phyloP scores from a whole-genome alignment of 2,797 vertebrate genomes.

The Lutjanus argentimaculatus region DNA sequence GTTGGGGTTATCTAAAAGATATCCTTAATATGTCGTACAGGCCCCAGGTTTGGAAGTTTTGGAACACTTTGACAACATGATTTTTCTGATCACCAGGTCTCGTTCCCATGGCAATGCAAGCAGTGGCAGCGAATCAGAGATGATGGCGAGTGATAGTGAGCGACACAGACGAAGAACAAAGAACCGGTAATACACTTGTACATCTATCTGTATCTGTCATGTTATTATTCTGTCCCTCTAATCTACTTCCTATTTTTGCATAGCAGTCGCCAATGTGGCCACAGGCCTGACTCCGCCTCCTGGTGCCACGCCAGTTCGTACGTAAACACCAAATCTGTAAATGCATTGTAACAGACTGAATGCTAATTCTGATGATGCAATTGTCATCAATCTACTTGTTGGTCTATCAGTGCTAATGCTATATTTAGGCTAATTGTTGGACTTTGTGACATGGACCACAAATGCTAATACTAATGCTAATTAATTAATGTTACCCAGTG shows the following conservation, averaged over 20 bases:
- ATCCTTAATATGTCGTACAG: no score
- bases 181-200: conserved; percentile 82
- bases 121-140: conserved; percentile 93
- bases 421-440: neutral
- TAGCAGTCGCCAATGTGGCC: neutral
- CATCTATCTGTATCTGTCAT: neutral
- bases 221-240: neutral
- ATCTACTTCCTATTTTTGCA: neutral
- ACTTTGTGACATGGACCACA: neutral
- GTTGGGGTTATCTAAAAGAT: no score
- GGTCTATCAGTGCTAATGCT: neutral
- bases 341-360: neutral
- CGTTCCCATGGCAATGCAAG: conserved; percentile 93
- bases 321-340: neutral
- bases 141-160: conserved; percentile 87
- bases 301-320: neutral
- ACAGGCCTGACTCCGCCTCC: neutral
- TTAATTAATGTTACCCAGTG: neutral
- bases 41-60: neutral
- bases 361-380: neutral
- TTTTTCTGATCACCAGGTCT: conserved; percentile 79
- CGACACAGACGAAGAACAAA: conserved; percentile 87
- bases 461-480: neutral
- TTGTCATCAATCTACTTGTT: neutral
- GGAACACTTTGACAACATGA: neutral